Conservation (phyloP, 2,797 vertebrate species). For the Yasuhikotakia modesta region DNA sequence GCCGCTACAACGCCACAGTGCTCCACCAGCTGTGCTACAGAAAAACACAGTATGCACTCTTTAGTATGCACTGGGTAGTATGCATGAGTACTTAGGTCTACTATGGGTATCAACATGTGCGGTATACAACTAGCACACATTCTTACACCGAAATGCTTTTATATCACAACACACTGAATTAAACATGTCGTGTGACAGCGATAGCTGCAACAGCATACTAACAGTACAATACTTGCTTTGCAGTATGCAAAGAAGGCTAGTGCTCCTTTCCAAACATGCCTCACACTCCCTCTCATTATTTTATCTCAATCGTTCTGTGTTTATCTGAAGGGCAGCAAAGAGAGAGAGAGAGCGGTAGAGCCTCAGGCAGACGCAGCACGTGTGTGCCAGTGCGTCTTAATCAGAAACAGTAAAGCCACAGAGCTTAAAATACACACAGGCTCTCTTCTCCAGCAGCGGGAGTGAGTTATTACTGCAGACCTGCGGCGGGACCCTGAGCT, state of each 20-base stretch:
- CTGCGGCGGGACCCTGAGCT: not conserved
- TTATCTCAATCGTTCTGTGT: not conserved
- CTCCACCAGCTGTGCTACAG: too few relatives aligned
- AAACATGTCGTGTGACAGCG: too few relatives aligned
- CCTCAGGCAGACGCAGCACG: conserved; percentile 26
- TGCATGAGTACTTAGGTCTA: not conserved
- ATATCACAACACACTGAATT: too few relatives aligned
- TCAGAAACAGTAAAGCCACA: conserved; percentile 7
- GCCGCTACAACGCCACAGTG: too few relatives aligned
- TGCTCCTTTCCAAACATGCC: not conserved
- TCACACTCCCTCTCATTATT: not conserved
- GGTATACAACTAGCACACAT: not conserved
- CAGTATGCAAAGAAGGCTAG: not conserved
- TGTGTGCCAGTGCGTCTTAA: not conserved
- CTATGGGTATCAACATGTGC: not conserved
- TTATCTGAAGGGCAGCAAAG: conserved; percentile 14
- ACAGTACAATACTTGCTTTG: too few relatives aligned
- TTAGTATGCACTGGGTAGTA: too few relatives aligned
- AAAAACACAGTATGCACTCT: not conserved
- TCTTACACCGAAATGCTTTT: too few relatives aligned
- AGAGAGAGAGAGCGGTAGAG: conserved; percentile 4
- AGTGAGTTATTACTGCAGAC: conserved; percentile 13
- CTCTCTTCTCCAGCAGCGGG: not conserved
- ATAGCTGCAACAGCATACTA: too few relatives aligned
- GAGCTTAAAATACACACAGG: conserved; percentile 12